Evolutionary conservation across 2,888 invertebrate species (phyloP), one percentile per base, ranked within the genome.

Genomic region (Cheilosia grossa): DNA sequence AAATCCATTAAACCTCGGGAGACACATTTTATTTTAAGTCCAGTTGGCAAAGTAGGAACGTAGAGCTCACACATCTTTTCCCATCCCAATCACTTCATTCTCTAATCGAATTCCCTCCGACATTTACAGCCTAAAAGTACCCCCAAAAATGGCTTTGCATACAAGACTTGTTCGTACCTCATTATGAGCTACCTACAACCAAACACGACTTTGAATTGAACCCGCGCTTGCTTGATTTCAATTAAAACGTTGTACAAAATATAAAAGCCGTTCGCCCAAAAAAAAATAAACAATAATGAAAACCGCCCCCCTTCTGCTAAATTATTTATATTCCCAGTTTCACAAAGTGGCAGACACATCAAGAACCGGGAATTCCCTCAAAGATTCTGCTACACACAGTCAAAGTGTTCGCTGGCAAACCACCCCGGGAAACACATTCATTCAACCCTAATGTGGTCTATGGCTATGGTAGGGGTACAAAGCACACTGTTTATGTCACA

Each of bases 381-480:
- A 72, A 72, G 40, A 56, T 70, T 78, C 61, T 21, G 13, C 27
- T 27, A 27, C 27, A 27, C 27, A 27, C 61, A 30, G 9, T 30
- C 30, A 30, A 24, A 40, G 44, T 63, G 42, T 42, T 17, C 58
- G 15, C 2, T 37, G 51, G 49, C 74, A 74, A 74, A 27, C 33
- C 51, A 70, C 75, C 51, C 63, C 63, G 24, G 33, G 49, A 73
- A 33, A 49, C 67, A 21, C 15, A 67, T 42, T n/a, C 27, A 63
- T 79, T 79, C 79, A 73, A 79, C 79, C 69, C 79, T 51, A 58
- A 58, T 74, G 67, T 78, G 67, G 82, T 69, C 53, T 54, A 74
- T 37, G 58, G 69, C 53, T 69, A 10, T 51, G 24, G 51, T 69
- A 1, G 53, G 63, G 63, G 53, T 10, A 37, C 42, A 66, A 49